Evolutionary conservation across 2,797 vertebrate genomes (phyloP).

Genomic region (Mormyrops attenuatus): DNA sequence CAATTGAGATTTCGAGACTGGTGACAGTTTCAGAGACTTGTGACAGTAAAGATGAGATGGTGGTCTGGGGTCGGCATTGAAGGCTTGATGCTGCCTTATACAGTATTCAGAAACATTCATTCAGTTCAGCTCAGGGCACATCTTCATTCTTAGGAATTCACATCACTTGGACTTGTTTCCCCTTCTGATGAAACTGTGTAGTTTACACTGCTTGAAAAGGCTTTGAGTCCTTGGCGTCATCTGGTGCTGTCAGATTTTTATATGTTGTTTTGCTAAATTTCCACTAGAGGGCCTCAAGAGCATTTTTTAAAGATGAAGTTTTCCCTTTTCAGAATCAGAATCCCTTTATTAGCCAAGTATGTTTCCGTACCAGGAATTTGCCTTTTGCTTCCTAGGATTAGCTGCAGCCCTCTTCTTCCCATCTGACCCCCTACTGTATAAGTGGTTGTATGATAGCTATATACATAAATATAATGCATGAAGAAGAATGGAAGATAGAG

Average conservation of each 20-base stretch:
- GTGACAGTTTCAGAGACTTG: not conserved
- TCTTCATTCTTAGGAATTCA: not conserved
- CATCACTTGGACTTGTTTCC: not conserved
- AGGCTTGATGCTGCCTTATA: not conserved
- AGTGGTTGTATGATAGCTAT: not conserved
- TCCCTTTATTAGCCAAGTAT: too few species aligned
- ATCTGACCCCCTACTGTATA: not conserved
- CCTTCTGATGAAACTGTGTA: not conserved
- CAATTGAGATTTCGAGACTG: not conserved
- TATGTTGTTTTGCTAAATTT: not conserved
- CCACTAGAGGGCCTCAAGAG: constrained; percentile 18
- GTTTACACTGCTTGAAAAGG: not conserved
- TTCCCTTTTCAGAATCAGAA: too few species aligned
- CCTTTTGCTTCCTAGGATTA: not conserved
- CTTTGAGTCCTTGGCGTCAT: not conserved
- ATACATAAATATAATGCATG: not conserved
- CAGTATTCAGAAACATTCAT: not conserved
- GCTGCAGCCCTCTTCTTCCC: not conserved
- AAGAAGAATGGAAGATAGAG: not conserved
- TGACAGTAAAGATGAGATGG: not conserved
- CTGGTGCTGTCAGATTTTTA: not conserved
- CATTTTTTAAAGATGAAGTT: not conserved
- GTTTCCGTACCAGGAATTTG: too few species aligned
- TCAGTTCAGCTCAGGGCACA: not conserved
- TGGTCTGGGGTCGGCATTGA: not conserved